Base-by-base conservation (phyloP, 2,888 invertebrate genomes). In the Elegia similella region DNA sequence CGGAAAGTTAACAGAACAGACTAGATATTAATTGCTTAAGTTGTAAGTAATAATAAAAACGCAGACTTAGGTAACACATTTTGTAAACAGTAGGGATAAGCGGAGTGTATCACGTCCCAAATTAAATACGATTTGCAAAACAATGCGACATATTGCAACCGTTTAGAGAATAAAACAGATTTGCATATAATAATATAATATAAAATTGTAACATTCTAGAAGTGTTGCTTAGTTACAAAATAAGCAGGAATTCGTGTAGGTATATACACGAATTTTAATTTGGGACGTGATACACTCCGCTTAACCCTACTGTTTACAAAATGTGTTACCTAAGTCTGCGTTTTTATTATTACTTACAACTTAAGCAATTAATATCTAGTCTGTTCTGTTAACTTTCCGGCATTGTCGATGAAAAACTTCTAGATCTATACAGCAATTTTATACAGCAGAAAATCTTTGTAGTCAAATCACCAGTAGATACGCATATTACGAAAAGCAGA, bases 91-190 rank as follows among this genome's bases (percentile, higher is more conserved):
- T 44, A 38, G n/a, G 23, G 23, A n/a, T 32, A 48, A 47, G 13
- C 29, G 15, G 30, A 29, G 10, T 30, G 30, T 48, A 29, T 48
- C 32, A 48, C 48, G 15, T 32, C 8, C 10, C 15, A 30, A 48
- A 48, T 48, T 48, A 48, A 48, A 30, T n/a, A 47, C n/a, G 13
- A 47, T 47, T 30, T 30, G 47, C 47, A 29, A 47, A 47, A 44
- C 44, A 47, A 47, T 29, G 29, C 29, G 29, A 30, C 29, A n/a
- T n/a, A 47, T 1, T 47, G 13, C 30, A 47, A n/a, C n/a, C n/a
- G n/a, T 29, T 47, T 30, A n/a, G 3, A n/a, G 32, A 32, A 32
- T 32, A 8, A 32, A 32, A 32, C 7, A 6, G 7, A 32, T 32
- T 32, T 32, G 32, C 32, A 32, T 32, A 32, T 32, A 8, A n/a